Evolutionary conservation across 2,797 vertebrate genomes (phyloP).

Genomic region (Anas capensis): DNA sequence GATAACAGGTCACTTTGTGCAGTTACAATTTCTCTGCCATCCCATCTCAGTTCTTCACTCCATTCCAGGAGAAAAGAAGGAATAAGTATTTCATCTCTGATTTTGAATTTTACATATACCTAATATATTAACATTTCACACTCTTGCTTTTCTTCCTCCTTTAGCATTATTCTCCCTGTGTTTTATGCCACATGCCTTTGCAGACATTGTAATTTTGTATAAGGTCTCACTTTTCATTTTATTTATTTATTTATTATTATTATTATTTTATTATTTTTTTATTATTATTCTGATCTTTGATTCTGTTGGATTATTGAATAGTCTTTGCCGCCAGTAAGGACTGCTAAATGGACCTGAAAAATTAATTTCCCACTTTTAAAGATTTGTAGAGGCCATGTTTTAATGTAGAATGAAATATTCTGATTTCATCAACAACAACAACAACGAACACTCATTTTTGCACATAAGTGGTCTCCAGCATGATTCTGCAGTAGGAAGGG

Average conservation of each 20-base stretch:
- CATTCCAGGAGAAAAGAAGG: background rate
- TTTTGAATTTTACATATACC: background rate
- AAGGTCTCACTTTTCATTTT: background rate
- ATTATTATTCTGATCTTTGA: background rate
- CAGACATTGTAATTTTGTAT: background rate
- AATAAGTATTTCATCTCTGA: background rate
- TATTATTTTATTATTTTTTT: too few relatives aligned
- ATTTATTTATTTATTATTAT: background rate
- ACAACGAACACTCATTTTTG: background rate
- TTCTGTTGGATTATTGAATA: background rate
- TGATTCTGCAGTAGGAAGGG: slow-evolving; percentile 81
- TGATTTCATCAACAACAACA: background rate
- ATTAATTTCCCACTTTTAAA: background rate
- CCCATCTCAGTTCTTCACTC: background rate
- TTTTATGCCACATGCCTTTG: background rate
- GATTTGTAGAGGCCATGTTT: background rate
- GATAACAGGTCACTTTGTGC: background rate
- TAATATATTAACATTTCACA: background rate
- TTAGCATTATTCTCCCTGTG: background rate
- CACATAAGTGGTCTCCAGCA: slow-evolving; percentile 85
- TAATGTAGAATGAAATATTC: background rate
- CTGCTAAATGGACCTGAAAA: background rate
- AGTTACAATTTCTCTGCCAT: background rate
- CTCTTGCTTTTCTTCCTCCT: background rate
- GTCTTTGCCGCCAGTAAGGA: background rate